phyloP scores from a whole-genome alignment of 2,888 invertebrate genomes.

The Troglohyphantes excavatus region DNA sequence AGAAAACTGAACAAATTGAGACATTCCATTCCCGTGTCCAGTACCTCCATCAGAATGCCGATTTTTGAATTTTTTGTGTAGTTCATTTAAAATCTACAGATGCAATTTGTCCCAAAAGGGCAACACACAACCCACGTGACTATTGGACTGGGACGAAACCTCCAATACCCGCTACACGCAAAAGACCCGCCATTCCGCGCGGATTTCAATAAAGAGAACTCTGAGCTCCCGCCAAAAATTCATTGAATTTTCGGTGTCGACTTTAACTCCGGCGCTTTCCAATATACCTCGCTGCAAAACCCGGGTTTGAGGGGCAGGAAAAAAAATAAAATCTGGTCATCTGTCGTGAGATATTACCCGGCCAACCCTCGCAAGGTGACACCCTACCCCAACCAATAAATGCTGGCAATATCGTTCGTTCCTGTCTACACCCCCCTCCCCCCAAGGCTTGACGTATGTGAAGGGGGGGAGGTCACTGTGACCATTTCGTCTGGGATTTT shows the following conservation, averaged over 20 bases:
- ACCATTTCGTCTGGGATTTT: constrained; percentile 53
- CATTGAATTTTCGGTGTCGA: constrained; percentile 61
- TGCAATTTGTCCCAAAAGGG: too few relatives aligned
- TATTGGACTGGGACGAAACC: too few relatives aligned
- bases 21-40: too few relatives aligned
- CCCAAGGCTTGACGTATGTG: constrained; percentile 26
- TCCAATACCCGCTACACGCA: neutral
- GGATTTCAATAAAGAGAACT: constrained; percentile 61
- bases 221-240: constrained; percentile 7
- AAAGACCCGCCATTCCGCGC: constrained; percentile 22
- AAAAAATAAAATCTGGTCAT: constrained; percentile 59
- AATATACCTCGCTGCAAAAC: constrained; percentile 61
- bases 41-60: too few relatives aligned
- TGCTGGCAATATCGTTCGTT: constrained; percentile 35
- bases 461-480: constrained; percentile 16
- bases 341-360: constrained; percentile 43
- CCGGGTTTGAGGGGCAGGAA: neutral
- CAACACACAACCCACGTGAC: too few relatives aligned
- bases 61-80: too few relatives aligned
- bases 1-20: too few relatives aligned
- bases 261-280: constrained; percentile 49
- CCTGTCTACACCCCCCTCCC: neutral
- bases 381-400: constrained; percentile 63
- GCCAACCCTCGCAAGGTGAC: constrained; percentile 49
- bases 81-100: too few relatives aligned